Evolutionary conservation across 2,888 invertebrate species (phyloP), one percentile per base, ranked within the genome.

Genomic region (Latheticus oryzae): DNA sequence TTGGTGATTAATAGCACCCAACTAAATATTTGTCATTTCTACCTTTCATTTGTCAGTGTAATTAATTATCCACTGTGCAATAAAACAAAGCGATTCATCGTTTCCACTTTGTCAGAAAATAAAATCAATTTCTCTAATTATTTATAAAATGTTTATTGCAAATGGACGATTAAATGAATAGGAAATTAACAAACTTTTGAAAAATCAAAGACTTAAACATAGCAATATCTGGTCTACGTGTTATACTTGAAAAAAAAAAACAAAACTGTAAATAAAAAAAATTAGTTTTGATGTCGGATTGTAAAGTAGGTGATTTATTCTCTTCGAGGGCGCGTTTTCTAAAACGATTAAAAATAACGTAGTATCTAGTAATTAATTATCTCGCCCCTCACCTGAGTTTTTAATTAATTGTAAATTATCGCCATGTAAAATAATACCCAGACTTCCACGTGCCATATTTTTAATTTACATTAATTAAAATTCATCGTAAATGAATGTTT

Each of bases 241-340:
- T 58, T 42, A 17, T 52, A 28, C 28, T 12, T 19, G 38, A 52
- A 51, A 24, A 40, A 55, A 55, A 56, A 59, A 8, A 60, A 57
- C 45, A 57, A 56, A 51, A 45, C 45, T 5, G 5, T 30, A 35
- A 21, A 40, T 8, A 35, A 33, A 43, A 47, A 35, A 11, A 15
- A 40, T 12, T 51, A 43, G 55, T 60, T 51, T 61, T 48, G 57
- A 56, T 66, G 66, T 66, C 66, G 55, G 59, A 61, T 64, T 61
- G 56, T 63, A 63, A 62, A 59, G 57, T 53, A 61, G 58, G 54
- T 52, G 40, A 50, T 47, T 30, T 56, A 48, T 52, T 42, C 58
- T 50, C 17, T 37, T 57, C 54, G 30, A 54, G 53, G 59, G 58
- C 55, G 57, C 50, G 48, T 30, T 48, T 58, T 26, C 19, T 51